phyloP scores from a whole-genome alignment of 2,888 invertebrate species.

The Cephus pygmeus region DNA sequence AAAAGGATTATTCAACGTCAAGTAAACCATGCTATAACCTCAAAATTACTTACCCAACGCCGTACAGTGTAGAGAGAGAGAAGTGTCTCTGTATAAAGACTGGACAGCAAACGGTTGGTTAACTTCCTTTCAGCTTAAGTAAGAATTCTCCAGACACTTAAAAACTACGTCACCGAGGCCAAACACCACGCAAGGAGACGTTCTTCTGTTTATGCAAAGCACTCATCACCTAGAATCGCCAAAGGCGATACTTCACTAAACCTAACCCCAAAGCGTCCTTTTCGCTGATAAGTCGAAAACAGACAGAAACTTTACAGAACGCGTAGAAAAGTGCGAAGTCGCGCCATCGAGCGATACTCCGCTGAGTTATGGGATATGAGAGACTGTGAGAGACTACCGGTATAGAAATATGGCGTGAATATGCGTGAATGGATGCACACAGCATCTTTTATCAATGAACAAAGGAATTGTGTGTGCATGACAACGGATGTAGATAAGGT shows the following conservation, averaged over 20 bases:
- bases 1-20: not conserved
- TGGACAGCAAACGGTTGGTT: not conserved
- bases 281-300: not conserved
- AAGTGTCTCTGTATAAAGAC: not conserved
- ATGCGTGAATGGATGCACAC: not conserved
- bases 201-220: not conserved
- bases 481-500: not conserved
- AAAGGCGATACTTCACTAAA: not conserved
- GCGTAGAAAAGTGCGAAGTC: not conserved
- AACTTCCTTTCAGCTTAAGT: not conserved
- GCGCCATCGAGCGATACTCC: not conserved
- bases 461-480: not conserved
- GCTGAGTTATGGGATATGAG: not conserved
- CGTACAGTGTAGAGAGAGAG: not conserved
- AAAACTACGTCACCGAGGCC: not conserved
- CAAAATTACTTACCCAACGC: not conserved
- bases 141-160: not conserved
- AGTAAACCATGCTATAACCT: not conserved
- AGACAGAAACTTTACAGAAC: not conserved
- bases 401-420: not conserved
- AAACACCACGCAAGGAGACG: not conserved
- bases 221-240: not conserved
- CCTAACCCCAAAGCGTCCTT: not conserved
- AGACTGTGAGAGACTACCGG: not conserved
- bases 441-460: not conserved